Percentiles rank a stretch among this genome's conserved stretches.
Conservation (phyloP, 1,140 invertebrate species). For the Brachionus rubens region DNA sequence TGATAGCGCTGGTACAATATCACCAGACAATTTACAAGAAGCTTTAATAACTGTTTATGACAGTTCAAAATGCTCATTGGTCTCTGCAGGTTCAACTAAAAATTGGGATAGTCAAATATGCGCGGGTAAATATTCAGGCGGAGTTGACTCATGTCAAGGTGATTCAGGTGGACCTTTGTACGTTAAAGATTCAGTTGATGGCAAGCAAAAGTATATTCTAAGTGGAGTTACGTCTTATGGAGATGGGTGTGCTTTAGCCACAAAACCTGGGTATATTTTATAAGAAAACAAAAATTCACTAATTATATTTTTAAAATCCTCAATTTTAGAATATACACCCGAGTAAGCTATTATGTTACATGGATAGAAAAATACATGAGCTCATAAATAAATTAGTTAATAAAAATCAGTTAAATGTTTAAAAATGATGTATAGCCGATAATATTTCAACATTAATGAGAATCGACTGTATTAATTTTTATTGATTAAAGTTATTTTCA, state of each 20-base stretch:
- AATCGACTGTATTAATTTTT: too few species aligned
- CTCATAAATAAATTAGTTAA: too few species aligned
- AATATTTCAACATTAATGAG: too few species aligned
- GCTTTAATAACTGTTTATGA: constrained; percentile 26
- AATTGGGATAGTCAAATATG: constrained; percentile 39
- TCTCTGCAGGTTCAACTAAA: not conserved
- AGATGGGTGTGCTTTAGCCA: constrained; percentile 7
- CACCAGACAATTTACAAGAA: not conserved
- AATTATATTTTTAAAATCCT: not conserved
- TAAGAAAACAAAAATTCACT: not conserved
- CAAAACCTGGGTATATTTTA: not conserved
- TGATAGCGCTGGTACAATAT: too few species aligned
- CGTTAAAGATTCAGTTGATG: not conserved
- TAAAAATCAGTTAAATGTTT: too few species aligned
- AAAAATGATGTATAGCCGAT: too few species aligned
- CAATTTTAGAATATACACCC: constrained; percentile 8
- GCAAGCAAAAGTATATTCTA: constrained; percentile 14
- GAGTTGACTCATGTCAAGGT: constrained; percentile 30
- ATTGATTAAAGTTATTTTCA: too few species aligned
- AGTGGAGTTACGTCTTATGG: constrained; percentile 29
- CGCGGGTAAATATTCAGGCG: constrained; percentile 7
- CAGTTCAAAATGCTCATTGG: not conserved
- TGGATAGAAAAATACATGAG: constrained; percentile 8
- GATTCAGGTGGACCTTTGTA: constrained; percentile 29
- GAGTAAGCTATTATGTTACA: not conserved